Percentiles rank a stretch among this genome's conserved stretches.
Conservation (phyloP, 2,888 invertebrate species). For the Napeogenes sylphis region DNA sequence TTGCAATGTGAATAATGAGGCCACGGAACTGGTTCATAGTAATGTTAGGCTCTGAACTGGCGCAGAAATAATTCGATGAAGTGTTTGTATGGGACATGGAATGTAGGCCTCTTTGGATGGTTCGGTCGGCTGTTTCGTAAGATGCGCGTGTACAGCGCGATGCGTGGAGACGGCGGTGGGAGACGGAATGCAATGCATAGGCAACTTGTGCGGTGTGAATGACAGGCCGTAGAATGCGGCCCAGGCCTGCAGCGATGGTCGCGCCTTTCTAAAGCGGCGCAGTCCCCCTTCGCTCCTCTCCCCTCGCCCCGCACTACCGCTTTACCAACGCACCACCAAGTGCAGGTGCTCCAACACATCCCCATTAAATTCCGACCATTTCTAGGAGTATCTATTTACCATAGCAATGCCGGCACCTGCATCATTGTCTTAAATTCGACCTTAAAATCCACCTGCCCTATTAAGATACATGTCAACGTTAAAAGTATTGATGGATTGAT, state of each 20-base stretch:
- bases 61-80: slow-evolving; percentile 69
- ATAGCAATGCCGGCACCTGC: slow-evolving; percentile 70
- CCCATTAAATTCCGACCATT: slow-evolving; percentile 77
- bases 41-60: slow-evolving; percentile 61
- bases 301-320: slow-evolving; percentile 57
- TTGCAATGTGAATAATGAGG: slow-evolving; percentile 60
- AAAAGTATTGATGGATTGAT: slow-evolving; percentile 42
- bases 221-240: slow-evolving; percentile 78
- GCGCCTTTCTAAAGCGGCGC: slow-evolving; percentile 78
- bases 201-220: slow-evolving; percentile 77
- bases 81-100: slow-evolving; percentile 56
- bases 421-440: slow-evolving; percentile 66
- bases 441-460: slow-evolving; percentile 63
- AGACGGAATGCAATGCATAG: slow-evolving; percentile 77
- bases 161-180: slow-evolving; percentile 64
- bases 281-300: slow-evolving; percentile 51
- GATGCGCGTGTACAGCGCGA: slow-evolving; percentile 53
- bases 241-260: slow-evolving; percentile 76
- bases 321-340: slow-evolving; percentile 50
- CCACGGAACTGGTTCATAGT: slow-evolving; percentile 69
- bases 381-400: slow-evolving; percentile 72
- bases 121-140: slow-evolving; percentile 60
- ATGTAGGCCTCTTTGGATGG: slow-evolving; percentile 54
- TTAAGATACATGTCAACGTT: slow-evolving; percentile 46
- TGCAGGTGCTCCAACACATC: slow-evolving; percentile 75